A percentile compares a stretch with the other conserved stretches of the same genome.
Evolutionary conservation across 2,888 invertebrate species (phyloP).

Genomic region (Ganaspis brasiliensis): DNA sequence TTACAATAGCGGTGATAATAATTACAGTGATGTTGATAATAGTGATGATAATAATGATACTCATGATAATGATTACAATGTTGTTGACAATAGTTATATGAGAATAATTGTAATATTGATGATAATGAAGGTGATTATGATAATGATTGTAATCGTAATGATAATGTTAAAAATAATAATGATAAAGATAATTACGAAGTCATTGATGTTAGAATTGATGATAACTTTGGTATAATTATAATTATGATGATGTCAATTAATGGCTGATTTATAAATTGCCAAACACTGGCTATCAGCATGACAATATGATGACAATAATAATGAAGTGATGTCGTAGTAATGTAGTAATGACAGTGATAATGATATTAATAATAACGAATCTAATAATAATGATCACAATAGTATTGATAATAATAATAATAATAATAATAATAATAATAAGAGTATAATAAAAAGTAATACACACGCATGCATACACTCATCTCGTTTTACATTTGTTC

Average conservation of each 20-base stretch:
- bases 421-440: neutral
- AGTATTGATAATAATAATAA: neutral
- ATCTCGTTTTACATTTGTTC: slow-evolving; percentile 5
- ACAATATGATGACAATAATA: no score
- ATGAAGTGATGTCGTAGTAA: no score
- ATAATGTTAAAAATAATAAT: neutral
- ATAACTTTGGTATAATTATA: no score
- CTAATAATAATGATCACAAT: neutral
- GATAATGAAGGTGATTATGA: no score
- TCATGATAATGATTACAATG: neutral
- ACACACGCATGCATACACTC: neutral
- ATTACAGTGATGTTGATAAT: neutral
- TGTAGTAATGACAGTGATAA: neutral
- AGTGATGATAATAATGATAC: neutral
- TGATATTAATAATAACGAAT: neutral
- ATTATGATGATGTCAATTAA: no score
- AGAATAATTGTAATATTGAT: no score
- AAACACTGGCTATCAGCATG: no score
- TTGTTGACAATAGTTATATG: no score
- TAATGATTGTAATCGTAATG: neutral
- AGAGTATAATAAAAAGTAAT: neutral
- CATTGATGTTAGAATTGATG: no score
- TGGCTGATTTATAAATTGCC: no score
- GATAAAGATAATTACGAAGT: neutral
- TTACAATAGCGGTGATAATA: neutral